Base-by-base conservation (phyloP, 1,140 invertebrate genomes). In the silkworm (Bombyx mori) region DNA sequence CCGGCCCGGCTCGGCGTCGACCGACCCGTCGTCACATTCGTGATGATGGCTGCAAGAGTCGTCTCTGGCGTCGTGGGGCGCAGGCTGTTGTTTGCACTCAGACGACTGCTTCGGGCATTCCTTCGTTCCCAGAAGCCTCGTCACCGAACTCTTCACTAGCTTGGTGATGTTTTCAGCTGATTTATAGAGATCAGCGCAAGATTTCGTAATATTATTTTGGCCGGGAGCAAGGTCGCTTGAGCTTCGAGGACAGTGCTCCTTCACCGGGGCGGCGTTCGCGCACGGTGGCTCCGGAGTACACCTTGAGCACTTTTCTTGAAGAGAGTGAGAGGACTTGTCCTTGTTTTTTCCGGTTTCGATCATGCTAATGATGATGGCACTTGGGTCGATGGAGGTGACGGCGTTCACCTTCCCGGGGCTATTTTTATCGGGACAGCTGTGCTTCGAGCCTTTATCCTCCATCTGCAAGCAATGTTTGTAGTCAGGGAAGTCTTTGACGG, bases 401-500 rank as follows among this genome's bases (percentile, higher is more conserved):
- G 54, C 54, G 54, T 56, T 46, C 35, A 48, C 26, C 48, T 56
- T 48, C 12, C 45, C 12, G 1, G 42, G n/a, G 42, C 10, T 44
- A 26, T 18, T 55, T 51, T 46, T 48, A 22, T 12, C 3, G 22
- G 18, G 42, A 42, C 22, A 12, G 35, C 52, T 42, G 60, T 47
- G n/a, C 2, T 12, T 2, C 45, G n/a, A 47, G n/a, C 45, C 8
- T 35, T 45, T 9, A 42, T 57, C n/a, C 49, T 56, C 43, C 53
- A 56, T 44, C 65, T 42, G 45, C 48, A 47, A 47, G 10, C 69
- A 66, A 10, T 62, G 59, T 53, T 66, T 54, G 44, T 62, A 66
- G 44, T 66, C 66, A 2, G 69, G 69, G 42, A 60, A 64, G 18
- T 69, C 69, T 61, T 63, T 47, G 2, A 59, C 50, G 3, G 54